These are phyloP conservation scores for Drosophila quinaria DNA, from an alignment of 2,888 invertebrate genomes.

Conservation along the genomic window DNA sequence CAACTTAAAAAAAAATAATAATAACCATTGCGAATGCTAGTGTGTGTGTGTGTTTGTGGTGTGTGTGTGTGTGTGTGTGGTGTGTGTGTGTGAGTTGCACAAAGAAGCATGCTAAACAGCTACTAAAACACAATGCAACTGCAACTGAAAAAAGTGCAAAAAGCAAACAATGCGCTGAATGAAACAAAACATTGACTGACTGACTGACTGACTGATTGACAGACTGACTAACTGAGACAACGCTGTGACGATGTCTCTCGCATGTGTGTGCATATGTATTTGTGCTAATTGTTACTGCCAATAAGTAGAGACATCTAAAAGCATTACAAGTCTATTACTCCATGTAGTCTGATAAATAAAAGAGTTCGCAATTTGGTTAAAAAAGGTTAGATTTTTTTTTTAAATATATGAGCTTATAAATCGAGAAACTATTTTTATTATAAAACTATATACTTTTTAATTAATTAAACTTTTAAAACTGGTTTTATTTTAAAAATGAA, in stretches of 20 bases:
- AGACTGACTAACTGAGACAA: not conserved
- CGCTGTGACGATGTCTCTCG: slow-evolving; percentile 16
- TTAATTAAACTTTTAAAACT: too few relatives aligned
- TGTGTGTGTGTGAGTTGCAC: slow-evolving; percentile 62
- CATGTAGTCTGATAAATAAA: not conserved
- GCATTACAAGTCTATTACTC: slow-evolving; percentile 10
- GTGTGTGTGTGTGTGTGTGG: slow-evolving; percentile 49
- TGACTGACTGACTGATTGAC: slow-evolving; percentile 1
- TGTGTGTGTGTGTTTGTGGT: slow-evolving; percentile 25
- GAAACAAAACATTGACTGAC: slow-evolving; percentile 37
- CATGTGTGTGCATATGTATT: slow-evolving; percentile 34
- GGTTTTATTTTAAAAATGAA: too few relatives aligned
- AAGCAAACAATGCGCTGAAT: slow-evolving; percentile 49
- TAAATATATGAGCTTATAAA: too few relatives aligned
- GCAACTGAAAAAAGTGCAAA: slow-evolving; percentile 58
- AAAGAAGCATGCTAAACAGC: slow-evolving; percentile 80
- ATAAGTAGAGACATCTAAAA: slow-evolving; percentile 38
- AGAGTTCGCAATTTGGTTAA: not conserved
- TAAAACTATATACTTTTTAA: too few relatives aligned
- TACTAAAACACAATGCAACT: slow-evolving; percentile 74
- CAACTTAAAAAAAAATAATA: slow-evolving; percentile 34
- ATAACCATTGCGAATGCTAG: slow-evolving; percentile 48
- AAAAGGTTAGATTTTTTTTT: too few relatives aligned
- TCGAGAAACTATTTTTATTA: too few relatives aligned
- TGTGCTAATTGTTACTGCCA: slow-evolving; percentile 66